Evolutionary conservation across 2,888 invertebrate genomes (phyloP), one percentile per base, ranked within the genome.

Genomic region (Cyclophora albipunctata): DNA sequence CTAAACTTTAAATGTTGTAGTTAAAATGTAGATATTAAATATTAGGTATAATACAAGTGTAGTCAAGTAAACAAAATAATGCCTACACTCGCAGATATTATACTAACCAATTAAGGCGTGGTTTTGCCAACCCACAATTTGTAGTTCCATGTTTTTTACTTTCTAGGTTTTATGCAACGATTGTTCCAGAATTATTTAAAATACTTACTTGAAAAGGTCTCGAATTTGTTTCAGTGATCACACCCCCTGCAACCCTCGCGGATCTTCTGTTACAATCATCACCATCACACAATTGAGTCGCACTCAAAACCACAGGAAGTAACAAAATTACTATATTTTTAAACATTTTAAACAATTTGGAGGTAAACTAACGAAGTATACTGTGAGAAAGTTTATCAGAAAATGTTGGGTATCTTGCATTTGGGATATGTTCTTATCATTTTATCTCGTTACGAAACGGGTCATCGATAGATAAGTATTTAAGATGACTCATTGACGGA

Each of bases 191-290:
- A 20, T 20, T 20, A 2, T 2, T 20, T 1, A 20, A 20, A 20
- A 20, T 20, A 53, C 68, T 63, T 59, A 85, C 87, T 75, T 87
- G 86, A 63, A 79, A 88, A 2, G 87, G 86, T 48, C 87, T 74
- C 0, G 77, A 71, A 48, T 81, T 73, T 6, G 69, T 67, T 51
- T 79, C 76, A 6, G 71, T 67, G 3, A 65, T 71, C 0, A 64
- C 73, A 0, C 84, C 87, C 0, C 73, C 79, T 0, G 59, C 59
- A 47, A 87, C 78, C 52, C 84, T 75, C 0, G 69, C 55, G 44
- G 62, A 60, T 20, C 55, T 60, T 6, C 50, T 54, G 5, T 45
- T 43, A 55, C 80, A 81, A 0, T 55, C 57, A 3, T 57, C 61
- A 2, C 71, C 68, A n/a, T 60, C 60, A 54, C 81, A 82, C 20